Evolutionary conservation across 1,140 invertebrate species (phyloP).

Genomic region (Bilobella aurantiaca): DNA sequence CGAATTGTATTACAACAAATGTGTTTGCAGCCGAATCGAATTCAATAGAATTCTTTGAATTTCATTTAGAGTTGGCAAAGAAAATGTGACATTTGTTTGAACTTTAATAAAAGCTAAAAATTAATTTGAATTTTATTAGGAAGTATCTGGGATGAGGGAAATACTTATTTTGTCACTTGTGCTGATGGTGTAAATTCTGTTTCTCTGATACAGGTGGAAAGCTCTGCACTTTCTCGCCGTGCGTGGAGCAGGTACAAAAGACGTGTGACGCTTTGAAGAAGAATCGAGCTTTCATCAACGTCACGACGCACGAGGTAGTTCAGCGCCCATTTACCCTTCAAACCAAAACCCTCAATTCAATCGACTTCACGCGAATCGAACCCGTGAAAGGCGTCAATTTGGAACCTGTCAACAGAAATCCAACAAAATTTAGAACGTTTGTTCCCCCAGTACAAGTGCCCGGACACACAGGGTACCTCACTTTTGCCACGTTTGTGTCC

Average conservation of each 20-base stretch:
- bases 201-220: constrained; percentile 59
- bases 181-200: constrained; percentile 4
- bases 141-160: background rate
- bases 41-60: no score
- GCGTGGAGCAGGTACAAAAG: constrained; percentile 93
- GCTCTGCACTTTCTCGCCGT: constrained; percentile 93
- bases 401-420: constrained; percentile 36
- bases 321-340: constrained; percentile 70
- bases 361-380: constrained; percentile 18
- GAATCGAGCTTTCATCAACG: constrained; percentile 61
- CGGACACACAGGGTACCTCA: constrained; percentile 90
- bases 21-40: no score
- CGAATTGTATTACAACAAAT: no score
- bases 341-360: constrained; percentile 54
- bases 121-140: background rate
- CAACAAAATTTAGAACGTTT: constrained; percentile 53
- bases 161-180: no score
- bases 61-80: background rate
- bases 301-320: constrained; percentile 77
- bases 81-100: background rate
- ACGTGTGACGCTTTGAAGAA: constrained; percentile 59
- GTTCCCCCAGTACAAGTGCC: constrained; percentile 57
- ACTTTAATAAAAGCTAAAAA: no score
- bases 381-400: constrained; percentile 13
- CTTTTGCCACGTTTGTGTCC: constrained; percentile 74